Conservation (phyloP, 2,113 vertebrate genomes). For the Neofelis nebulosa region DNA sequence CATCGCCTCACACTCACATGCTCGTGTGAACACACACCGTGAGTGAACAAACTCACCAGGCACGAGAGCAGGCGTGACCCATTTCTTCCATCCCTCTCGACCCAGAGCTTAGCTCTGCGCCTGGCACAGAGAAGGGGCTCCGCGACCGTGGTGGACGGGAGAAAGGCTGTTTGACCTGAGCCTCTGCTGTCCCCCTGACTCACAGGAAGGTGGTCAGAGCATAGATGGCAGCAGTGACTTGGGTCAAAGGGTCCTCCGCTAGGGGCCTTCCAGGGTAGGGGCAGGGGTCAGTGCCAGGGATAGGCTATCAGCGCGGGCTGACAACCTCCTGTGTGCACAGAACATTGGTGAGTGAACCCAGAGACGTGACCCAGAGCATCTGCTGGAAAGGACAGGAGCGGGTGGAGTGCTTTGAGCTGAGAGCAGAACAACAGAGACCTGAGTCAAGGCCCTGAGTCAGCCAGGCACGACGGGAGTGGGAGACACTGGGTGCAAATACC, state of each 20-base stretch:
- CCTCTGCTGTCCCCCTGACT: background rate
- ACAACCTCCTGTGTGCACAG: background rate
- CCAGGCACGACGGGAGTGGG: background rate
- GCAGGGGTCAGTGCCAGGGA: background rate
- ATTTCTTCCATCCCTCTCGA: background rate
- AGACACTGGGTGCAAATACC: background rate
- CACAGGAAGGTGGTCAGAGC: background rate
- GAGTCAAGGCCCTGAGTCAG: slow-evolving; percentile 41
- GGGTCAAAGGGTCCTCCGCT: background rate
- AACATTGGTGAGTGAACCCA: background rate
- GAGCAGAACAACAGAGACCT: background rate
- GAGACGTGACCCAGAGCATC: background rate
- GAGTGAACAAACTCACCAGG: rapidly evolving
- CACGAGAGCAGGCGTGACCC: background rate
- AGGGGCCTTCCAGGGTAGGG: background rate
- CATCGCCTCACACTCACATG: rapidly evolving
- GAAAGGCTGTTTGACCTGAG: background rate
- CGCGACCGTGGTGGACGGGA: background rate
- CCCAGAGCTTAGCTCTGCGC: background rate
- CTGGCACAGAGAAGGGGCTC: background rate
- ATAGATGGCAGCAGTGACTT: background rate
- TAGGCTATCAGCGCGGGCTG: background rate
- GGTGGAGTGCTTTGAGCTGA: background rate
- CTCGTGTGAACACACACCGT: too few relatives aligned
- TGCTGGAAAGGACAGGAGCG: background rate